These are phyloP conservation scores for Tenodera sinensis DNA, from an alignment of 2,888 invertebrate genomes.

Conservation along the genomic window DNA sequence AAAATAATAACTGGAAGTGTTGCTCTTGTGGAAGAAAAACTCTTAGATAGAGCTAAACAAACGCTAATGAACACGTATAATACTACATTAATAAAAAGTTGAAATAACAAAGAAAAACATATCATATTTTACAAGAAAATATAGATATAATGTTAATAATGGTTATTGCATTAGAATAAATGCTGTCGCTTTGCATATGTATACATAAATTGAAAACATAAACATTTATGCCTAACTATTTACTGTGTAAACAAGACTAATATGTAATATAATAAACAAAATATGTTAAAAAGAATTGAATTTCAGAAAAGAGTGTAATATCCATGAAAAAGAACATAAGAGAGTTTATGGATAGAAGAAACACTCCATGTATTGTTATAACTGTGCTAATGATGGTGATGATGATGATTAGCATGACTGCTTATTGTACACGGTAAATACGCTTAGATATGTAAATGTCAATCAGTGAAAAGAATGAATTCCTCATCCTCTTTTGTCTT, in stretches of 20 bases:
- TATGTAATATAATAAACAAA: background rate
- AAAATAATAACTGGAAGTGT: background rate
- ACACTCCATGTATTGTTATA: background rate
- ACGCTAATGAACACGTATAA: background rate
- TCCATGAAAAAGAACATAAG: background rate
- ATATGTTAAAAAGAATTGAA: background rate
- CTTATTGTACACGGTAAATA: background rate
- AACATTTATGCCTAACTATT: background rate
- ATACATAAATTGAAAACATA: background rate
- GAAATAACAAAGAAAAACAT: conserved; percentile 2
- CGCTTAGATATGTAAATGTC: conserved; percentile 10
- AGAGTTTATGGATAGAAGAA: background rate
- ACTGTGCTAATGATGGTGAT: background rate
- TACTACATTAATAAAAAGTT: background rate
- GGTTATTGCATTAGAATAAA: background rate
- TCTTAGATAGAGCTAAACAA: background rate
- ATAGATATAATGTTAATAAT: background rate
- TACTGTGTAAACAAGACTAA: background rate
- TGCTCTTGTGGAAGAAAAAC: background rate
- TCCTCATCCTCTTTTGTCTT: background rate
- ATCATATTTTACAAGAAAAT: conserved; percentile 10
- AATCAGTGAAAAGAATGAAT: conserved; percentile 3
- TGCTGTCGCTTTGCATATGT: background rate
- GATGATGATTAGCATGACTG: background rate
- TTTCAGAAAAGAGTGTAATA: background rate